Evolutionary conservation across 92 coral and sea anemone species (phyloP).

Genomic region (Porites cylindrica): DNA sequence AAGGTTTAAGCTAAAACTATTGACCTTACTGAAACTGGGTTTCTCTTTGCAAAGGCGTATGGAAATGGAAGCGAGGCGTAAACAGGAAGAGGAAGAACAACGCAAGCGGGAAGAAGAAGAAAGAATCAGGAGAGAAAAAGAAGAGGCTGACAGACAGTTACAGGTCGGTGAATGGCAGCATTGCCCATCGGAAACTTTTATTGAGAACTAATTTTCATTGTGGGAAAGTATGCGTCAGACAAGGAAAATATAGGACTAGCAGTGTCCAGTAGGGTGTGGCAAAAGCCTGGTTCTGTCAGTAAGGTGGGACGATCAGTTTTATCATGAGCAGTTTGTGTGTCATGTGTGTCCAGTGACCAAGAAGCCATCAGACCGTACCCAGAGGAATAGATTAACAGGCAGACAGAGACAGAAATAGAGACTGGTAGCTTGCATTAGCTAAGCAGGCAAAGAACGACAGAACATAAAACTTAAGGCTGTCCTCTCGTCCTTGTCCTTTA

Average conservation of each 20-base stretch:
- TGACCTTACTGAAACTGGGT: not conserved
- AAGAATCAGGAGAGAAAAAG: conserved; percentile 85
- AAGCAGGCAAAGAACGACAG: not conserved
- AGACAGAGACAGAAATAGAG: too few species aligned
- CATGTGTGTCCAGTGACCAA: too few species aligned
- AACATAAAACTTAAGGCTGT: not conserved
- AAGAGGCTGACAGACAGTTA: conserved; percentile 88
- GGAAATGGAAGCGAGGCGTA: conserved; percentile 90
- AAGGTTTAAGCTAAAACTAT: not conserved
- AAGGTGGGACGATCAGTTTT: too few species aligned
- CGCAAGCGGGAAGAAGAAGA: conserved; percentile 87
- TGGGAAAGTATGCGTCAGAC: not conserved
- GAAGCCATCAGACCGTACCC: too few species aligned
- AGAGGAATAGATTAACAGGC: not conserved
- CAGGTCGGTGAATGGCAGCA: conserved; percentile 60
- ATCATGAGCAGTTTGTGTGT: too few species aligned
- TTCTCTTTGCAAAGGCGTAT: conserved; percentile 71
- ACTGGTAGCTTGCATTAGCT: not conserved
- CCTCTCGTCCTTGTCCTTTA: not conserved
- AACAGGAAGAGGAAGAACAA: conserved; percentile 87
- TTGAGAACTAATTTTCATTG: too few species aligned
- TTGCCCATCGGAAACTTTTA: not conserved
- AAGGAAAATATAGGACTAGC: not conserved
- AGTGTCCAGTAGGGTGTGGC: too few species aligned
- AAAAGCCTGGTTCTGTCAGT: too few species aligned